A percentile compares a stretch with the other conserved stretches of the same genome.
Evolutionary conservation across 2,113 vertebrate genomes (phyloP).

Genomic region (Pseudois nayaur): DNA sequence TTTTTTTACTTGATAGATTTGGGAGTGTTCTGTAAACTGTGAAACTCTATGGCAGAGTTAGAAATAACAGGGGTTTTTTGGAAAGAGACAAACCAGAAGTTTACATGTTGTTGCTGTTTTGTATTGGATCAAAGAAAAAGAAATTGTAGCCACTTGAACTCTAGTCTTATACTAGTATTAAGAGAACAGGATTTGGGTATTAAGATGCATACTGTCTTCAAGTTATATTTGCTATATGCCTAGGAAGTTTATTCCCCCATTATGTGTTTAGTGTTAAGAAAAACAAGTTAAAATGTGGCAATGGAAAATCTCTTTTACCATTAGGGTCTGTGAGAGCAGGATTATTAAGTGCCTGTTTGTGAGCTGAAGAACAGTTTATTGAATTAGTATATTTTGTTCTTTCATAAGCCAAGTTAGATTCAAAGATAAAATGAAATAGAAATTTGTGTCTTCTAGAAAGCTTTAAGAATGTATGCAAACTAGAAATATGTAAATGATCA

Average conservation of each 20-base stretch:
- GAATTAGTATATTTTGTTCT: neutral
- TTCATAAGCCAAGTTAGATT: neutral
- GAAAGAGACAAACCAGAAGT: neutral
- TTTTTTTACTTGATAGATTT: neutral
- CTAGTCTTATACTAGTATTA: neutral
- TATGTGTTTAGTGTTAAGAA: neutral
- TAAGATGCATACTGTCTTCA: neutral
- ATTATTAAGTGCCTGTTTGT: slow-evolving; percentile 7
- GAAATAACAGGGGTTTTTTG: neutral
- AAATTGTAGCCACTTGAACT: neutral
- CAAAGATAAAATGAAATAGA: slow-evolving; percentile 22
- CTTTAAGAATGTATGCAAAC: neutral
- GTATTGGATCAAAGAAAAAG: neutral
- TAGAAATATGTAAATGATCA: neutral
- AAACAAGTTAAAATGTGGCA: neutral
- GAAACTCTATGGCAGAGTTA: neutral
- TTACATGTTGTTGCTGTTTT: neutral
- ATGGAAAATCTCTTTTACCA: neutral
- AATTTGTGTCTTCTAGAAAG: neutral
- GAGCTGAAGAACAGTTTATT: neutral
- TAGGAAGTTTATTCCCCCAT: neutral
- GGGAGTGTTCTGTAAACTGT: neutral
- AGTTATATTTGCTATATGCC: neutral
- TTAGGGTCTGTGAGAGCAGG: neutral
- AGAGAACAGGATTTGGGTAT: neutral